A percentile compares a stretch with the other conserved stretches of the same genome.
phyloP scores from a whole-genome alignment of 2,113 vertebrate species.

The Cercocebus atys region DNA sequence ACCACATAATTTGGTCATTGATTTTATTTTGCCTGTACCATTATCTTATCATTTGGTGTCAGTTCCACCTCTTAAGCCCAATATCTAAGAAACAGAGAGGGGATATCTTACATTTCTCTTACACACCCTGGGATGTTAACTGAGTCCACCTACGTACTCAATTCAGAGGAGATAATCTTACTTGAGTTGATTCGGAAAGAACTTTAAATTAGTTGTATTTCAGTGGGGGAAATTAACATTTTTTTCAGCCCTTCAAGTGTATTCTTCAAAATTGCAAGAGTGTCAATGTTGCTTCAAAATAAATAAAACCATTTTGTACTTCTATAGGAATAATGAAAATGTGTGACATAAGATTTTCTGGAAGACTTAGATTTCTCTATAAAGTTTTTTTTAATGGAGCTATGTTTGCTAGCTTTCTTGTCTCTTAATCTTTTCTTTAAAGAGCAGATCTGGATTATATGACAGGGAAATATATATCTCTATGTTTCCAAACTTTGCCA shows the following conservation, averaged over 20 bases:
- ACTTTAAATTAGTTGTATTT: not conserved
- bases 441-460: not conserved
- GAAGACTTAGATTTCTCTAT: not conserved
- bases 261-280: not conserved
- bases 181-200: not conserved
- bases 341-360: not conserved
- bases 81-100: not conserved
- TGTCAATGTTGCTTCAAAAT: not conserved
- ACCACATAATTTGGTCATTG: not conserved
- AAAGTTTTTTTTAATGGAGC: not conserved
- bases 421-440: constrained; percentile 47
- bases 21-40: not conserved
- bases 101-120: not conserved
- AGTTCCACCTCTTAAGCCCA: not conserved
- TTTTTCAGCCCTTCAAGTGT: not conserved
- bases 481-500: not conserved
- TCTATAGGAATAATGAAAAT: not conserved
- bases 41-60: not conserved
- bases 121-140: not conserved
- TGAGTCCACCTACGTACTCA: not conserved
- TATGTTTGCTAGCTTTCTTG: not conserved
- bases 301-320: not conserved
- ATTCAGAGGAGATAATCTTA: not conserved
- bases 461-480: not conserved
- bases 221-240: not conserved